Percentiles rank a stretch among this genome's conserved stretches.
Evolutionary conservation across 2,113 vertebrate species (phyloP).

Genomic region (Marmota flaviventris): DNA sequence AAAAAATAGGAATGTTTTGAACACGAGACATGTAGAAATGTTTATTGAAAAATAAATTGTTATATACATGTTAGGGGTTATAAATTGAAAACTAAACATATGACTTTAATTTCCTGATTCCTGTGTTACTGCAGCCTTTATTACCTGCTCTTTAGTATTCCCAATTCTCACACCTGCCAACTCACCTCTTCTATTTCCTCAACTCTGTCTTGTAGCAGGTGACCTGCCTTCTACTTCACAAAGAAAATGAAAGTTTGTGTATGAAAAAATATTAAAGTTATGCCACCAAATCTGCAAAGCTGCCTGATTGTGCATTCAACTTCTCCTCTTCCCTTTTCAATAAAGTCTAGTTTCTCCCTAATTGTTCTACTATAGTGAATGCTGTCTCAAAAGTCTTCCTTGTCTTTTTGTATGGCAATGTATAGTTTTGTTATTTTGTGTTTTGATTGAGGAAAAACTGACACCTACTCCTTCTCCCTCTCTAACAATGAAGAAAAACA

Average conservation of each 20-base stretch:
- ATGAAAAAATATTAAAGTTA: neutral
- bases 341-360: neutral
- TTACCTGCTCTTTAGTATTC: neutral
- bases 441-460: neutral
- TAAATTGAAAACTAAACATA: neutral
- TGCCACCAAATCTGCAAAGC: neutral
- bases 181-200: neutral
- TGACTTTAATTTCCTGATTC: neutral
- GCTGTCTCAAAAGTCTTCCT: neutral
- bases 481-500: neutral
- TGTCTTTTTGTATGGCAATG: neutral
- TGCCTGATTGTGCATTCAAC: neutral
- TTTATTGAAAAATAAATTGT: conserved; percentile 3
- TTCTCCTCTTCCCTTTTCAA: neutral
- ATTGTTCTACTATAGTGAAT: neutral
- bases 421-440: neutral
- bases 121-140: neutral
- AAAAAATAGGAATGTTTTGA: neutral
- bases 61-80: neutral
- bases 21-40: neutral
- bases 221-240: neutral
- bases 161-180: neutral
- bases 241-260: neutral
- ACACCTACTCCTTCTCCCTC: neutral
- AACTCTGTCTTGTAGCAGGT: neutral